Evolutionary conservation across 2,113 vertebrate genomes (phyloP).

Genomic region (Aegotheles bennettii): DNA sequence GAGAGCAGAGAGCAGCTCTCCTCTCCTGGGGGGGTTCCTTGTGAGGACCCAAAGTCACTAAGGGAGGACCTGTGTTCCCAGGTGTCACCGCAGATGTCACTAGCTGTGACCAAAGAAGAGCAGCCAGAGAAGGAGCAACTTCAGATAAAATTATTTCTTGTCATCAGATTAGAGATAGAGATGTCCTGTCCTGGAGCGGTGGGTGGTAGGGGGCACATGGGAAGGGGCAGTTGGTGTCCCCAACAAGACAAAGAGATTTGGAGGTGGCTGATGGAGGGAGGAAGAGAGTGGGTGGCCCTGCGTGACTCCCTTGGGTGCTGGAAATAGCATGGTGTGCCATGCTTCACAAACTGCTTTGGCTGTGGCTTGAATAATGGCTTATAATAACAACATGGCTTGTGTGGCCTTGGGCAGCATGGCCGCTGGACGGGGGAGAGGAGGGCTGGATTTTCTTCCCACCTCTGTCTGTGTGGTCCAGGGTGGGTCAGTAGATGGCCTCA

Average conservation of each 20-base stretch:
- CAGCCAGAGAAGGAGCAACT: neutral
- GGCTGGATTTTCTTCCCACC: neutral
- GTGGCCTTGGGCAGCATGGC: neutral
- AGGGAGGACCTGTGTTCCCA: neutral
- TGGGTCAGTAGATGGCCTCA: neutral
- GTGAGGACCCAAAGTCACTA: neutral
- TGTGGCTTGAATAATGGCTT: neutral
- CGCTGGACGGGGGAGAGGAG: neutral
- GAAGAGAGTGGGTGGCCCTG: neutral
- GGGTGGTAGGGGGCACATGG: fast-evolving
- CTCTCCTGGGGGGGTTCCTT: neutral
- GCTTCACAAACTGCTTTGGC: neutral
- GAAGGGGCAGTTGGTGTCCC: neutral
- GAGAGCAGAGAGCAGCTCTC: neutral
- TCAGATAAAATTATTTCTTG: neutral
- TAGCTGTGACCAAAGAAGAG: neutral
- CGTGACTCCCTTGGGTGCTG: neutral
- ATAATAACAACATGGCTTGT: neutral
- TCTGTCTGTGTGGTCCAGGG: conserved; percentile 26
- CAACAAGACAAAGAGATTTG: neutral
- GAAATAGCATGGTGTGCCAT: fast-evolving
- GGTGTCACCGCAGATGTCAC: neutral
- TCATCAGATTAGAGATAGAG: neutral
- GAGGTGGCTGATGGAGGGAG: neutral
- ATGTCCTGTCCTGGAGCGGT: neutral